A percentile compares a stretch with the other conserved stretches of the same genome.
Conservation (phyloP, 2,113 vertebrate species). For the Carollia perspicillata region DNA sequence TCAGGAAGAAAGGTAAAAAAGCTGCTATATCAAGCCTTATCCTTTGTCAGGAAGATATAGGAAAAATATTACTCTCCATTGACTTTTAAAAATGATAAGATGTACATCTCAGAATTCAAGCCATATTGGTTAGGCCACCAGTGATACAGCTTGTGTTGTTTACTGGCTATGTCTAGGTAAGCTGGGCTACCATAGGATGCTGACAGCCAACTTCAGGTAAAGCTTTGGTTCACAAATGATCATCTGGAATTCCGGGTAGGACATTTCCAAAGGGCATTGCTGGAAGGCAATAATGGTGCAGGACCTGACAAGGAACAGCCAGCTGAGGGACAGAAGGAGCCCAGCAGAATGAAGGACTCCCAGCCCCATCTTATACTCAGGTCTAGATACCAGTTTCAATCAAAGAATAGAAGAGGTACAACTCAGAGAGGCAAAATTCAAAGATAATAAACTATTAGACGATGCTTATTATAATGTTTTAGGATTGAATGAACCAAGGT, state of each 20-base stretch:
- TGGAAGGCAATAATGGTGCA: background rate
- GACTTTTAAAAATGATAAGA: constrained; percentile 31
- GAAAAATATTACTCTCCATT: background rate
- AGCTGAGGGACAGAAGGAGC: background rate
- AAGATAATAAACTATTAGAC: background rate
- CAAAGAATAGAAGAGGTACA: background rate
- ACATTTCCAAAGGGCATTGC: background rate
- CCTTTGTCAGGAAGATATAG: background rate
- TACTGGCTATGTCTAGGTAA: background rate
- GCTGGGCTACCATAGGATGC: background rate
- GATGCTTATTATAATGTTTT: background rate
- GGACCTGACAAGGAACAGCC: background rate
- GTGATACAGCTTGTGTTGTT: background rate
- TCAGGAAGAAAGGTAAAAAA: constrained; percentile 25
- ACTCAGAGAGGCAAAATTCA: background rate
- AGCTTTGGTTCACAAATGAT: background rate
- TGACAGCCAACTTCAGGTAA: background rate
- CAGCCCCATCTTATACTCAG: background rate
- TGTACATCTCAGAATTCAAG: background rate
- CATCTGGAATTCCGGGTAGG: background rate
- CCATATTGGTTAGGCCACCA: background rate
- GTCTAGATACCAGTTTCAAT: background rate
- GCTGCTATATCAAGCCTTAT: background rate
- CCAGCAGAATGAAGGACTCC: background rate
- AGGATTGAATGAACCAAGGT: background rate